phyloP scores from a whole-genome alignment of 2,888 invertebrate species.

The Drosophila mettleri region DNA sequence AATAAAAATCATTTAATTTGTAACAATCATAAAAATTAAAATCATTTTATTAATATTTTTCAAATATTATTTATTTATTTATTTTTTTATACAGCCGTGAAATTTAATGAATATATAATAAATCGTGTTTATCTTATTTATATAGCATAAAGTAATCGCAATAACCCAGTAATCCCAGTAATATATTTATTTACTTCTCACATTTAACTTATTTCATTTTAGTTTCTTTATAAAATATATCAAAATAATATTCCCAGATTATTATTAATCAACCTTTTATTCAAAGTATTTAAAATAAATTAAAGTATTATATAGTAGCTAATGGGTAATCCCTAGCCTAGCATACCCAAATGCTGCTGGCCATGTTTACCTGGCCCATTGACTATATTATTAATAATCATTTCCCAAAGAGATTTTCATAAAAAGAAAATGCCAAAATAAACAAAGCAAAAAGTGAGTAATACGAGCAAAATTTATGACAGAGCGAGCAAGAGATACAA shows the following conservation, averaged over 20 bases:
- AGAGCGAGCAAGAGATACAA: conserved; percentile 16
- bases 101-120: no score
- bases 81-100: no score
- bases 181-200: background rate
- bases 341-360: background rate
- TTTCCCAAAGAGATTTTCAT: conserved; percentile 60
- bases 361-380: conserved; percentile 5
- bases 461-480: conserved; percentile 73
- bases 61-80: no score
- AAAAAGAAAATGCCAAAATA: conserved; percentile 67
- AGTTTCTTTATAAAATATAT: background rate
- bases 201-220: background rate
- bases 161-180: background rate
- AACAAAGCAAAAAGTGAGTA: conserved; percentile 59
- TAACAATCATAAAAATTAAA: no score
- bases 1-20: no score
- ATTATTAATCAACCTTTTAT: no score
- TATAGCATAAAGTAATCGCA: no score
- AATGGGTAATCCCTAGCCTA: background rate
- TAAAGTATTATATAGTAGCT: background rate
- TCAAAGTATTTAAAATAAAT: no score
- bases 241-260: no score
- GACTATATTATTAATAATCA: conserved; percentile 44
- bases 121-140: no score
- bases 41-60: no score